These are phyloP conservation scores for Carterocephalus palaemon DNA, from an alignment of 2,888 invertebrate species.

Conservation along the genomic window DNA sequence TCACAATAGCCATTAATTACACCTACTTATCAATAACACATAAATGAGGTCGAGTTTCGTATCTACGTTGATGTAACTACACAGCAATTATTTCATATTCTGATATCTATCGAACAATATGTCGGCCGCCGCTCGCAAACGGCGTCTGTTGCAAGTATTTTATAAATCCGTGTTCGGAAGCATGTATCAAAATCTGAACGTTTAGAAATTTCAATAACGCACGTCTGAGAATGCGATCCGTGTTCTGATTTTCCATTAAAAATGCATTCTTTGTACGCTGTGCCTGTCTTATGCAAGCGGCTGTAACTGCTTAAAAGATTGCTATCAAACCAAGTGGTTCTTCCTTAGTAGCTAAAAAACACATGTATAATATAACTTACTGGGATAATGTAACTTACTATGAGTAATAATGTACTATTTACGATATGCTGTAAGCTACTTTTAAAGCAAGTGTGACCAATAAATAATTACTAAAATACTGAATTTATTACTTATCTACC, in stretches of 20 bases:
- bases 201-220: slow-evolving; percentile 23
- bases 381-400: too few relatives aligned
- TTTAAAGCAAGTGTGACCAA: too few relatives aligned
- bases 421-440: too few relatives aligned
- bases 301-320: slow-evolving; percentile 11
- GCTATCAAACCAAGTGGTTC: not conserved
- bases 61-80: too few relatives aligned
- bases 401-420: too few relatives aligned
- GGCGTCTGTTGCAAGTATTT: slow-evolving; percentile 4
- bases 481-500: too few relatives aligned
- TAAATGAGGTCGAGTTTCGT: too few relatives aligned
- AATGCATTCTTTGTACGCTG: slow-evolving; percentile 18
- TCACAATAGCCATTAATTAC: too few relatives aligned
- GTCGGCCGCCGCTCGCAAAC: not conserved
- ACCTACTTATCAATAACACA: too few relatives aligned
- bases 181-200: slow-evolving; percentile 16
- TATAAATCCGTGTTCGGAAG: slow-evolving; percentile 12
- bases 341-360: too few relatives aligned
- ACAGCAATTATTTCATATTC: too few relatives aligned
- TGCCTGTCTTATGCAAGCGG: slow-evolving; percentile 18
- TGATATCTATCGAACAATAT: not conserved
- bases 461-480: too few relatives aligned
- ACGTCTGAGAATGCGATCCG: slow-evolving; percentile 13
- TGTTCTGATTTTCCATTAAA: slow-evolving; percentile 22
- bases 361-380: not conserved